Base-by-base conservation (phyloP, 64 coral and sea anemone genomes). In the Hydrozoanthus tunicans region DNA sequence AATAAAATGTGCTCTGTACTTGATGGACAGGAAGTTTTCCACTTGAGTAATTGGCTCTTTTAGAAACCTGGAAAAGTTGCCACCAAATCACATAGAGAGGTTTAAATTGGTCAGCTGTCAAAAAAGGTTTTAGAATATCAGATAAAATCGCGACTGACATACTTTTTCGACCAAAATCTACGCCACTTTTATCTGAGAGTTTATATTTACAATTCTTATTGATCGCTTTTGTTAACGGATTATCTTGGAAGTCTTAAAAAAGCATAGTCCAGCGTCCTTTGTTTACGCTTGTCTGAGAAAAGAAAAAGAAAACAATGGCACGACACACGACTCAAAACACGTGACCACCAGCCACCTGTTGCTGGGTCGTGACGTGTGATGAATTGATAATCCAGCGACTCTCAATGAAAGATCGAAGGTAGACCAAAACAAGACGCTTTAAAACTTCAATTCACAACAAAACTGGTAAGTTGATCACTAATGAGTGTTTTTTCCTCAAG, bases 271-370 rank as follows among this genome's bases (percentile, higher is more conserved):
- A 53, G 58, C 67, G 53, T 58, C 5, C 25, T 56, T 86, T 86
- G 83, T 91, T 83, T 55, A 64, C 32, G 20, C 4, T 91, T 17
- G 67, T 62, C 63, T 11, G 10, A 62, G 23, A 70, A 15, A 60
- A 80, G 9, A n/a, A 62, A 79, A 74, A 60, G 3, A 58, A 91
- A 89, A 91, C 90, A 95, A 66, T 81, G 51, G 10, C 61, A 65
- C 80, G 27, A 60, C 55, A 67, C 83, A 95, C 77, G 70, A 59
- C 76, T 15, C 3, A 81, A 73, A 55, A 77, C 90, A 95, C 94
- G 94, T 95, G 94, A 86, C 57, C n/a, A 54, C n/a, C 27, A 92
- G 51, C 76, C 91, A 92, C 90, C 94, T 92, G 90, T 91, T 95
- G 94, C 91, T 95, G 94, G 24, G 69, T 25, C 59, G 77, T 82